Evolutionary conservation across 2,888 invertebrate genomes (phyloP).

Genomic region (Troides oblongomaculatus): DNA sequence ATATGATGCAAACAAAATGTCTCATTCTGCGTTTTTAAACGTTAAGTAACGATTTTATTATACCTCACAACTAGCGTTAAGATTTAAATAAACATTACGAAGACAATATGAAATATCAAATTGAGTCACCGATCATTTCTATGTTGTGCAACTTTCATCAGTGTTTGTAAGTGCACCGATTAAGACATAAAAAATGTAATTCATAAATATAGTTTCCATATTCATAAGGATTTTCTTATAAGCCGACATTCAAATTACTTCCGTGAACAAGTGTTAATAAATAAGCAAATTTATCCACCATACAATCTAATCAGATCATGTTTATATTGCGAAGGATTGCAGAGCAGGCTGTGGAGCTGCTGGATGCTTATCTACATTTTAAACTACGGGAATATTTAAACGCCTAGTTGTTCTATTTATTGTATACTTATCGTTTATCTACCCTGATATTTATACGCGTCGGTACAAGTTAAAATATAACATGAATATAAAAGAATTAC

Average conservation of each 20-base stretch:
- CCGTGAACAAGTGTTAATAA: conserved; percentile 63
- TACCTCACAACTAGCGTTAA: too few relatives aligned
- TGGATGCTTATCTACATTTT: conserved; percentile 54
- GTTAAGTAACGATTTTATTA: conserved; percentile 6
- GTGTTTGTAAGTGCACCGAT: too few relatives aligned
- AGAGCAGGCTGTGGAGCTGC: conserved; percentile 38
- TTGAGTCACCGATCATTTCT: too few relatives aligned
- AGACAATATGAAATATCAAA: too few relatives aligned
- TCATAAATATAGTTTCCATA: too few relatives aligned
- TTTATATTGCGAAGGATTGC: conserved; percentile 67
- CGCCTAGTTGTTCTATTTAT: conserved; percentile 65
- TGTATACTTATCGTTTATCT: conserved; percentile 65
- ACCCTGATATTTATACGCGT: conserved; percentile 54
- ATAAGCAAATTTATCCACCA: conserved; percentile 65
- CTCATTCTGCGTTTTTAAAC: conserved; percentile 9
- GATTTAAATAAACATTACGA: too few relatives aligned
- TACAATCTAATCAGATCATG: conserved; percentile 71
- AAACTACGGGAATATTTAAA: conserved; percentile 65
- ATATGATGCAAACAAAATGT: conserved; percentile 19
- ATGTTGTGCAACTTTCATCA: too few relatives aligned
- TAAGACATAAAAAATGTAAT: too few relatives aligned
- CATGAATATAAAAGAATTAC: too few relatives aligned
- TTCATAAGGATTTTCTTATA: too few relatives aligned
- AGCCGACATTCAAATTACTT: conserved; percentile 38
- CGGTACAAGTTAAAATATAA: conserved; percentile 56